Conservation (phyloP, 2,888 invertebrate species). For the Eulithis prunata region DNA sequence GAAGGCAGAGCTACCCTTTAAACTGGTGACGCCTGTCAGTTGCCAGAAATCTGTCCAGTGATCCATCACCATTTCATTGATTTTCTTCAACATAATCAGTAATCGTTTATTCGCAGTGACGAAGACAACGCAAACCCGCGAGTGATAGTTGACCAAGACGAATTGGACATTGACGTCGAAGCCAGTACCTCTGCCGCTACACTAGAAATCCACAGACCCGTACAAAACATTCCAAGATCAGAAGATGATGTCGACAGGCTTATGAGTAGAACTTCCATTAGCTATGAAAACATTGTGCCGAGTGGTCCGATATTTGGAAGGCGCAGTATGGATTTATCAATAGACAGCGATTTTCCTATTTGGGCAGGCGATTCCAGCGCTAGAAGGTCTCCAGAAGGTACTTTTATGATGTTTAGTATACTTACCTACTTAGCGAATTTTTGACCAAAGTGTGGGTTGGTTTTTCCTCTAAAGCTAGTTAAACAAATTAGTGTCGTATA, state of each 20-base stretch:
- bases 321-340: constrained; percentile 56
- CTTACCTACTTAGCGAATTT: no score
- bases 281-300: constrained; percentile 44
- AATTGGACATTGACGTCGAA: constrained; percentile 83
- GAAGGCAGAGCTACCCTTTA: no score
- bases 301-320: constrained; percentile 65
- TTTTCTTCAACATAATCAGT: no score
- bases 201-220: constrained; percentile 30
- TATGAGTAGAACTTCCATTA: constrained; percentile 49
- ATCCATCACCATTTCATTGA: no score
- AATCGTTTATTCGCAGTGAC: constrained; percentile 77
- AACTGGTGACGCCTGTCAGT: no score
- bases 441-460: no score
- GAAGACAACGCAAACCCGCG: constrained; percentile 90
- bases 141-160: constrained; percentile 93
- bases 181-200: constrained; percentile 32
- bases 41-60: no score
- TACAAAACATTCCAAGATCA: constrained; percentile 29
- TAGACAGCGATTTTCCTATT: constrained; percentile 66
- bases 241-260: constrained; percentile 51
- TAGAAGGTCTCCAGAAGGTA: constrained; percentile 91
- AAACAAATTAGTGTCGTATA: no score
- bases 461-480: no score
- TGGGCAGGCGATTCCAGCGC: constrained; percentile 89
- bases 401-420: not conserved